phyloP scores from a whole-genome alignment of 2,888 invertebrate genomes.

The Malthinus seriepunctatus region DNA sequence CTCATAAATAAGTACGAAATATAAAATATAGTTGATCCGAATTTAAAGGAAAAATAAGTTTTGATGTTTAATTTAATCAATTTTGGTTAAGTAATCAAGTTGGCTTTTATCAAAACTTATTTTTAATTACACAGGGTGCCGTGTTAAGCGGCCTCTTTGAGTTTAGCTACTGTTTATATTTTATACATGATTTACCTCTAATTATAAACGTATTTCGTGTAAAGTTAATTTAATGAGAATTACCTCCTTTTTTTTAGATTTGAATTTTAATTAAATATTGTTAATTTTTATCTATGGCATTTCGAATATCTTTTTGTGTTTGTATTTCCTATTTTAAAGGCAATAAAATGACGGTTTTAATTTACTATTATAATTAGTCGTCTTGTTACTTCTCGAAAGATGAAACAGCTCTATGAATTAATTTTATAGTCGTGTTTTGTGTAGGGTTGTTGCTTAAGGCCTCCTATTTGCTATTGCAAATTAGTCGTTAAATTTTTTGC shows the following conservation, averaged over 20 bases:
- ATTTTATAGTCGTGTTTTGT: no score
- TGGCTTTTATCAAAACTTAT: conserved; percentile 19
- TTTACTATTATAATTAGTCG: no score
- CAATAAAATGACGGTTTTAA: background rate
- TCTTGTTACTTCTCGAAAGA: no score
- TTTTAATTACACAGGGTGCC: conserved; percentile 16
- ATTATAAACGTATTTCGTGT: conserved; percentile 31
- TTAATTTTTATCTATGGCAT: conserved; percentile 9
- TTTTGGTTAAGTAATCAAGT: background rate
- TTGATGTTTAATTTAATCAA: conserved; percentile 12
- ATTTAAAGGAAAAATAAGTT: conserved; percentile 22
- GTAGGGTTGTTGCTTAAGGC: no score
- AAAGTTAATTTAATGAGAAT: conserved; percentile 31
- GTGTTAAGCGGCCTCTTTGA: conserved; percentile 33
- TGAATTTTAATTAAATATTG: conserved; percentile 20
- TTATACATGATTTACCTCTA: conserved; percentile 35
- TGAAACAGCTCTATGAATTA: no score
- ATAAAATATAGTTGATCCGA: conserved; percentile 27
- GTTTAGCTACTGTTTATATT: conserved; percentile 33
- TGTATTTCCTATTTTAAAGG: no score
- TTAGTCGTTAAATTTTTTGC: no score
- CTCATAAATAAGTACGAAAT: conserved; percentile 24
- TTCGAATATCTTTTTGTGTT: background rate
- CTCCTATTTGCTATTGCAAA: no score
- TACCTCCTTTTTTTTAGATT: conserved; percentile 18